These are phyloP conservation scores for Lithosia quadra DNA, from an alignment of 2,888 invertebrate species.

Conservation along the genomic window DNA sequence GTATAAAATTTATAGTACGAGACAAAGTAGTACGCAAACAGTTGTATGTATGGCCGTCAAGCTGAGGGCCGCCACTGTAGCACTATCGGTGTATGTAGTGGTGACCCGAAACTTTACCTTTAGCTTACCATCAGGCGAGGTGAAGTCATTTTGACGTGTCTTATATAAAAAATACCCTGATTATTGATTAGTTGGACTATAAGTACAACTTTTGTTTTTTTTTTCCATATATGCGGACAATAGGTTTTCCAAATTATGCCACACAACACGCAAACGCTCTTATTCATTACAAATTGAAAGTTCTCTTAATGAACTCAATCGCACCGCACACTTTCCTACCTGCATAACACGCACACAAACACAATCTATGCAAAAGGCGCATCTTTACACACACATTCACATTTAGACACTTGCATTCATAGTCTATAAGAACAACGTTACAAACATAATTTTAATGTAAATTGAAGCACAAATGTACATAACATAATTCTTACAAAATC, in stretches of 20 bases:
- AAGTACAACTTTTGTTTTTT: neutral
- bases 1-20: too few relatives aligned
- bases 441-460: neutral
- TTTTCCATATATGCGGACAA: neutral
- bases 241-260: neutral
- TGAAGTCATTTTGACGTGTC: too few relatives aligned
- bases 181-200: too few relatives aligned
- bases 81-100: too few relatives aligned
- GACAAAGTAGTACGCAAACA: too few relatives aligned
- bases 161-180: too few relatives aligned
- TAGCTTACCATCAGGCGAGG: too few relatives aligned
- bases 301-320: neutral
- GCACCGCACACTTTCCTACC: neutral
- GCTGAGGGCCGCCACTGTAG: too few relatives aligned
- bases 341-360: slow-evolving; percentile 4
- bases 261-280: neutral
- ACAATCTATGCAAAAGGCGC: neutral
- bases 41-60: too few relatives aligned
- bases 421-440: neutral
- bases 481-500: too few relatives aligned
- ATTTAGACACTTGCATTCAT: neutral
- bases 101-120: too few relatives aligned
- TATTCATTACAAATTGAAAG: neutral
- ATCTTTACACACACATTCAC: neutral
- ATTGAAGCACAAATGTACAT: neutral